These are phyloP conservation scores for Pheucticus melanocephalus DNA, from an alignment of 2,113 vertebrate genomes.

Conservation along the genomic window DNA sequence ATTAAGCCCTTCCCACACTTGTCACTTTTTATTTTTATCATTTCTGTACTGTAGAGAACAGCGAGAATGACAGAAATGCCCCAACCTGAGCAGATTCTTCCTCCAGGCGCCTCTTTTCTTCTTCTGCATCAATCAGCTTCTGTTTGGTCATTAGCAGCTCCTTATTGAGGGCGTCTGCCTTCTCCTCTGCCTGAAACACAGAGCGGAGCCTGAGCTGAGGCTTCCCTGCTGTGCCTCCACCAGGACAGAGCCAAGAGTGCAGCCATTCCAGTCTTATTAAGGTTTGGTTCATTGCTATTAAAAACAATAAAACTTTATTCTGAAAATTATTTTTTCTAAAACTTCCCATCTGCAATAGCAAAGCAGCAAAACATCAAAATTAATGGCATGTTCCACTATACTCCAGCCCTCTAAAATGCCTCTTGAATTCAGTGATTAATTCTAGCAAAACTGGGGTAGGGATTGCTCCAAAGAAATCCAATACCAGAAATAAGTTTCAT, in stretches of 20 bases:
- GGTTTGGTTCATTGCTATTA: background rate
- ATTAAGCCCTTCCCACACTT: conserved; percentile 1
- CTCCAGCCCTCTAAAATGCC: background rate
- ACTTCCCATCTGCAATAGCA: background rate
- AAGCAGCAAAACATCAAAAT: background rate
- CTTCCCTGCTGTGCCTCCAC: background rate
- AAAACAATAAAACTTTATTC: background rate
- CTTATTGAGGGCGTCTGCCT: conserved; percentile 95
- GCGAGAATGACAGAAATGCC: background rate
- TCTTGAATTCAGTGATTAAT: background rate
- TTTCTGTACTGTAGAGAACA: background rate
- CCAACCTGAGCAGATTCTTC: conserved; percentile 93
- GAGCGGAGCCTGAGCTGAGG: background rate
- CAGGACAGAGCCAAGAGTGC: background rate
- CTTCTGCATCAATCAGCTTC: conserved; percentile 94
- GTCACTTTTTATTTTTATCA: background rate
- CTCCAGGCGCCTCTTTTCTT: conserved; percentile 92
- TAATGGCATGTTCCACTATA: background rate
- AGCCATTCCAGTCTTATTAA: background rate
- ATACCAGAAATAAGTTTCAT: background rate
- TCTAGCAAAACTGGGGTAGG: background rate
- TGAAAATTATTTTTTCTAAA: background rate
- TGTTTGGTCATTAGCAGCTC: conserved; percentile 98
- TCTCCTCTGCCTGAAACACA: conserved; percentile 90
- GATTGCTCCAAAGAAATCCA: background rate